Evolutionary conservation across 2,888 invertebrate genomes (phyloP).

Genomic region (Andrena flavipes): DNA sequence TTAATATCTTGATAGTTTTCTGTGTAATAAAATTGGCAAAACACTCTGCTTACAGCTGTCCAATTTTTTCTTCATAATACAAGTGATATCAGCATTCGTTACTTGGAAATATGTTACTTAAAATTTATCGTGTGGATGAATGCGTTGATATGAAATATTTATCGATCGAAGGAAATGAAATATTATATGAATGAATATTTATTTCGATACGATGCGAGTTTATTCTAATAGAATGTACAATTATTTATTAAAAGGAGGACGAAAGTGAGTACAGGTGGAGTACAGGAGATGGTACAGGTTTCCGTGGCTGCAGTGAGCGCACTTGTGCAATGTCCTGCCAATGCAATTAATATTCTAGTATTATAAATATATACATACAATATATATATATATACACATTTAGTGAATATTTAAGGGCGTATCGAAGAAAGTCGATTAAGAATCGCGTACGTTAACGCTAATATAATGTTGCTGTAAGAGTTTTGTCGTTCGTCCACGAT

Average conservation of each 20-base stretch:
- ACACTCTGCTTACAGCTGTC: background rate
- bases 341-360: conserved; percentile 76
- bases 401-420: conserved; percentile 47
- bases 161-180: conserved; percentile 14
- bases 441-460: conserved; percentile 32
- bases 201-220: conserved; percentile 24
- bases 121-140: background rate
- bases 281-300: conserved; percentile 40
- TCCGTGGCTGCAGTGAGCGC: conserved; percentile 66
- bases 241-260: conserved; percentile 35
- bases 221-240: conserved; percentile 24
- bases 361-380: conserved; percentile 49
- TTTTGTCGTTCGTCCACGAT: conserved; percentile 30
- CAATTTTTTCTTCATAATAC: background rate
- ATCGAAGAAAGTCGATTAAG: conserved; percentile 30
- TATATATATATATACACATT: conserved; percentile 42
- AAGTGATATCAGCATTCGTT: background rate
- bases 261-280: conserved; percentile 36
- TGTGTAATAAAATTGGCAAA: background rate
- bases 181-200: conserved; percentile 28
- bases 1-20: too few relatives aligned
- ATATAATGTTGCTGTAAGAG: conserved; percentile 33
- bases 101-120: background rate
- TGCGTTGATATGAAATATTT: conserved; percentile 12
- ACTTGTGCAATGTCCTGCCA: conserved; percentile 80